Conservation (phyloP, 2,888 invertebrate species). For the Harpalus rubripes region DNA sequence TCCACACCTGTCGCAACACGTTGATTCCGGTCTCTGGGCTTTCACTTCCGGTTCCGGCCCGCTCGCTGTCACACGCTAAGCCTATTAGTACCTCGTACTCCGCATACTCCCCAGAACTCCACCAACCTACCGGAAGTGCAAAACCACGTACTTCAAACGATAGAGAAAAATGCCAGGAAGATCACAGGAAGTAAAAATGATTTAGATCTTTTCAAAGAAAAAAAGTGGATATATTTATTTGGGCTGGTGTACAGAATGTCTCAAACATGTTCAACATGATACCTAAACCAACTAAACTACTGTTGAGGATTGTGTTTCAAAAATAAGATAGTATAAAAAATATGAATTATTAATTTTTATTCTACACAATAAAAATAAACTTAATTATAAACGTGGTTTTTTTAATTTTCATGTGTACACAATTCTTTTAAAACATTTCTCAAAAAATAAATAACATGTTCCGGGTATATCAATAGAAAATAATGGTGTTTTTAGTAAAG, state of each 20-base stretch:
- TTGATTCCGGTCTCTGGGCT: slow-evolving; percentile 24
- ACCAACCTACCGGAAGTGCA: slow-evolving; percentile 1
- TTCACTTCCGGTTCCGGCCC: slow-evolving; percentile 49
- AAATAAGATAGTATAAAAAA: too few relatives aligned
- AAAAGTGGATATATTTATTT: background rate
- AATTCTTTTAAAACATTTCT: too few relatives aligned
- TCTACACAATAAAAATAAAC: too few relatives aligned
- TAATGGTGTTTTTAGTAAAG: too few relatives aligned
- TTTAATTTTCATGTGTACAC: too few relatives aligned
- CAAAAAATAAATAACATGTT: too few relatives aligned
- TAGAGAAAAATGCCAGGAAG: background rate
- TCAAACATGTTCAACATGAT: background rate
- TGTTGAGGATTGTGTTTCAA: too few relatives aligned
- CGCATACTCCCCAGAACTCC: background rate
- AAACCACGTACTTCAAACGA: slow-evolving; percentile 10
- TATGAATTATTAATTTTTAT: too few relatives aligned
- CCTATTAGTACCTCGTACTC: slow-evolving; percentile 5
- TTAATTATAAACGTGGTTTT: too few relatives aligned
- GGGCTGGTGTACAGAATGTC: background rate
- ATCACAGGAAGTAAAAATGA: background rate
- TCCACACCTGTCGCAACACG: slow-evolving; percentile 26
- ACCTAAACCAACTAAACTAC: too few relatives aligned
- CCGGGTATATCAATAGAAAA: too few relatives aligned
- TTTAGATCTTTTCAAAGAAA: slow-evolving; percentile 4
- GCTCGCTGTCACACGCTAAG: slow-evolving; percentile 42